phyloP scores from a whole-genome alignment of 2,797 vertebrate species.

The Ptychobarbus kaznakovi region DNA sequence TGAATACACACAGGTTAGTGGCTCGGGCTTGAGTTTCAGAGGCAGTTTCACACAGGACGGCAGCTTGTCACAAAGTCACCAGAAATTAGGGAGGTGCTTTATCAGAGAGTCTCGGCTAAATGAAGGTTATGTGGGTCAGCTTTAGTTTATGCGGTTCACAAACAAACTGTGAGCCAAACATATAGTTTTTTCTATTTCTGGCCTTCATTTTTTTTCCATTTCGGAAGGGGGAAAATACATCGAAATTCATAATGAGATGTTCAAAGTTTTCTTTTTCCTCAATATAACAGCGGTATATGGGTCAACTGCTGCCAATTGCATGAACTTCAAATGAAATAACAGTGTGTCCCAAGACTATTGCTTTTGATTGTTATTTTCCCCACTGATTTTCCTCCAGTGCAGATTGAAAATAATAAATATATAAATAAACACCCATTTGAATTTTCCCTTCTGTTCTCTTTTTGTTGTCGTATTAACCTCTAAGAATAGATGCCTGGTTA shows the following conservation, averaged over 20 bases:
- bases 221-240: not conserved
- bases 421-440: conserved; percentile 43
- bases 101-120: conserved; percentile 53
- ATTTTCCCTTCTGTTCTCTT: conserved; percentile 12
- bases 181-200: conserved; percentile 30
- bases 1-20: conserved; percentile 65
- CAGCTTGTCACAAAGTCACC: conserved; percentile 64
- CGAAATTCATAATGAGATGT: conserved; percentile 49
- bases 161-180: conserved; percentile 32
- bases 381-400: conserved; percentile 10
- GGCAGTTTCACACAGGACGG: conserved; percentile 32
- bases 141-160: conserved; percentile 26
- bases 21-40: conserved; percentile 38
- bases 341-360: conserved; percentile 49
- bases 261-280: conserved; percentile 38
- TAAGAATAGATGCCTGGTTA: conserved; percentile 39
- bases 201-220: not conserved
- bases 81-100: conserved; percentile 60
- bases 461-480: conserved; percentile 12
- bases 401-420: conserved; percentile 38
- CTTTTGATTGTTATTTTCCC: conserved; percentile 41
- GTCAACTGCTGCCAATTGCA: conserved; percentile 49
- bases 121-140: conserved; percentile 54
- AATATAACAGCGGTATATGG: conserved; percentile 26
- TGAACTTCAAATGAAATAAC: conserved; percentile 52